Evolutionary conservation across 2,113 vertebrate genomes (phyloP).

Genomic region (Vimba vimba): DNA sequence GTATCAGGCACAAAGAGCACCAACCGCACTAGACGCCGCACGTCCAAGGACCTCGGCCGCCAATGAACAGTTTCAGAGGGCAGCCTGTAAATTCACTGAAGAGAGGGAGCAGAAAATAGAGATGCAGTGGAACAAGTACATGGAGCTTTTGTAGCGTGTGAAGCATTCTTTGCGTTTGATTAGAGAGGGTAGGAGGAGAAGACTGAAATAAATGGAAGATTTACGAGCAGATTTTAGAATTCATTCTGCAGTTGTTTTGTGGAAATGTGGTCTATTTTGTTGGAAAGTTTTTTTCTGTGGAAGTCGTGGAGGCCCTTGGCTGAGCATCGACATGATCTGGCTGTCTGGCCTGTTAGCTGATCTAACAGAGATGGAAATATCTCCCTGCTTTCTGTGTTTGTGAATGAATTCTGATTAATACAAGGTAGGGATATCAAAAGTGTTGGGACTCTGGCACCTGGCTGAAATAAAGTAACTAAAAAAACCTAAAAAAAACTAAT

Average conservation of each 20-base stretch:
- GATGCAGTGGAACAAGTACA: background rate
- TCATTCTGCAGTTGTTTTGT: slow-evolving; percentile 30
- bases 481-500: background rate
- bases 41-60: slow-evolving; percentile 7
- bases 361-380: slow-evolving; percentile 27
- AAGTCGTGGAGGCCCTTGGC: background rate
- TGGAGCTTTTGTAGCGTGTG: background rate
- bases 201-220: slow-evolving; percentile 29
- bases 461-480: background rate
- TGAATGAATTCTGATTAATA: slow-evolving; percentile 31
- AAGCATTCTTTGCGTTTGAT: slow-evolving; percentile 25
- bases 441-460: background rate
- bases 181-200: slow-evolving; percentile 8
- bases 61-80: background rate
- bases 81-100: slow-evolving; percentile 19
- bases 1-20: background rate
- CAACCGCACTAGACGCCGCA: background rate
- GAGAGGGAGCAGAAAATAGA: slow-evolving; percentile 14
- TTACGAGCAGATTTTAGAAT: slow-evolving; percentile 29
- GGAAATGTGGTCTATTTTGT: slow-evolving; percentile 37
- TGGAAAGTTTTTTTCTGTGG: slow-evolving; percentile 14
- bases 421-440: background rate
- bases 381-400: slow-evolving; percentile 11
- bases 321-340: background rate
- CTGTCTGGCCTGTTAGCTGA: background rate